Percentiles rank a stretch among this genome's conserved stretches.
phyloP scores from a whole-genome alignment of 2,113 vertebrate species.

The Malurus melanocephalus region DNA sequence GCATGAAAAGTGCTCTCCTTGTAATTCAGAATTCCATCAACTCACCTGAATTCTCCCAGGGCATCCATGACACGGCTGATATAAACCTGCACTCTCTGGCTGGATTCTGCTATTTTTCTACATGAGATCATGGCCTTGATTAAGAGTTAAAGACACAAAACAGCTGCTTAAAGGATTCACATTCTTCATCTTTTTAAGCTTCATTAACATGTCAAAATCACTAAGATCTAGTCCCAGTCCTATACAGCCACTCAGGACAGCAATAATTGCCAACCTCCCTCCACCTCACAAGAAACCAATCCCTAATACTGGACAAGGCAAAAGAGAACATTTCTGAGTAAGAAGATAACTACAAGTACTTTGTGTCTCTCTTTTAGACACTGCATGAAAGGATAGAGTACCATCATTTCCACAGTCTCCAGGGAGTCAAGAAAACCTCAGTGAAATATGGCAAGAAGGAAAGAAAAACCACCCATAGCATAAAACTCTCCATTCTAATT shows the following conservation, averaged over 20 bases:
- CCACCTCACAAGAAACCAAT: neutral
- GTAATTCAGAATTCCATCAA: conserved; percentile 30
- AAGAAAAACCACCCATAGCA: neutral
- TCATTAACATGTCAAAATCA: conserved; percentile 22
- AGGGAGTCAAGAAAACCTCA: neutral
- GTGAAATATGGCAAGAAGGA: neutral
- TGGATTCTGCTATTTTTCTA: conserved; percentile 85
- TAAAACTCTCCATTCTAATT: neutral
- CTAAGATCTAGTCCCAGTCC: neutral
- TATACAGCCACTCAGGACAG: neutral
- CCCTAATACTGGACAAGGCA: neutral
- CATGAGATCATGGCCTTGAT: conserved; percentile 86
- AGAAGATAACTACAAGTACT: neutral
- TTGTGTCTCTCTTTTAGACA: neutral
- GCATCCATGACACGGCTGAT: conserved; percentile 86
- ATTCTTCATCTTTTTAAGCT: neutral
- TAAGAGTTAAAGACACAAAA: conserved; percentile 54
- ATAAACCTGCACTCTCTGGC: conserved; percentile 85
- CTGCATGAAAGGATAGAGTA: neutral
- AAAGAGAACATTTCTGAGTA: neutral
- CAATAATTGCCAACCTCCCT: conserved; percentile 7
- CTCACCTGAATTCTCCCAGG: conserved; percentile 86
- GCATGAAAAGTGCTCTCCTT: neutral
- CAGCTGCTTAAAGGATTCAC: conserved; percentile 23
- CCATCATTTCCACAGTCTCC: neutral